A percentile compares a stretch with the other conserved stretches of the same genome.
Conservation (phyloP, 2,113 vertebrate species). For the Podilymbus podiceps region DNA sequence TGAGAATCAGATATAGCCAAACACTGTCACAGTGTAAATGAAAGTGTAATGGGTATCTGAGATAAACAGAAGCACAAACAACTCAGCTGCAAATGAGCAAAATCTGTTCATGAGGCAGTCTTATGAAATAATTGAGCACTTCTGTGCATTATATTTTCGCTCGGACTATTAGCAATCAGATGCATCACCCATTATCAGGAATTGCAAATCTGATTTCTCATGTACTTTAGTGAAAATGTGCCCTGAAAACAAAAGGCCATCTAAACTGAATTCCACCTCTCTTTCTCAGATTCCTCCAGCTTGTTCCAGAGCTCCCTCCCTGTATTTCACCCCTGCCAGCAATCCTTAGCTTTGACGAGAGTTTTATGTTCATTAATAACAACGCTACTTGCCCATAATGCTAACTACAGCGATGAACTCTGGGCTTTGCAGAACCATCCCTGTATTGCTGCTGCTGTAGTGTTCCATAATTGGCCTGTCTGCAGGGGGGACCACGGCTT, state of each 20-base stretch:
- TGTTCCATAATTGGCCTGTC: neutral
- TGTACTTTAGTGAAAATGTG: neutral
- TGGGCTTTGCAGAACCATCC: neutral
- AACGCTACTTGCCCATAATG: neutral
- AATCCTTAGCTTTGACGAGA: neutral
- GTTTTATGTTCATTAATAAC: neutral
- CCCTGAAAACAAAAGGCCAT: neutral
- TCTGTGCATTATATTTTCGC: neutral
- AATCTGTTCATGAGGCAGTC: constrained; percentile 38
- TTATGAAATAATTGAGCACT: constrained; percentile 38
- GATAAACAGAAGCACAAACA: constrained; percentile 59
- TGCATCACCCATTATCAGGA: neutral
- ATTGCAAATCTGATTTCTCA: neutral
- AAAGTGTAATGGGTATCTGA: constrained; percentile 44
- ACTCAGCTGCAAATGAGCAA: constrained; percentile 57
- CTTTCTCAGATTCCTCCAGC: neutral
- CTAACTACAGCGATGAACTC: neutral
- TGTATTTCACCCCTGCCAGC: neutral
- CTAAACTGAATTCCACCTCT: neutral
- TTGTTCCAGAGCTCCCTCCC: neutral
- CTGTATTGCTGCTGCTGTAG: neutral
- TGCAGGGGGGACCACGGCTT: neutral
- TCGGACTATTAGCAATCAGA: neutral
- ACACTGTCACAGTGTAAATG: constrained; percentile 55
- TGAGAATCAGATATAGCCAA: constrained; percentile 52